Evolutionary conservation across 2,888 invertebrate species (phyloP).

Genomic region (Tolmerus cingulatus): DNA sequence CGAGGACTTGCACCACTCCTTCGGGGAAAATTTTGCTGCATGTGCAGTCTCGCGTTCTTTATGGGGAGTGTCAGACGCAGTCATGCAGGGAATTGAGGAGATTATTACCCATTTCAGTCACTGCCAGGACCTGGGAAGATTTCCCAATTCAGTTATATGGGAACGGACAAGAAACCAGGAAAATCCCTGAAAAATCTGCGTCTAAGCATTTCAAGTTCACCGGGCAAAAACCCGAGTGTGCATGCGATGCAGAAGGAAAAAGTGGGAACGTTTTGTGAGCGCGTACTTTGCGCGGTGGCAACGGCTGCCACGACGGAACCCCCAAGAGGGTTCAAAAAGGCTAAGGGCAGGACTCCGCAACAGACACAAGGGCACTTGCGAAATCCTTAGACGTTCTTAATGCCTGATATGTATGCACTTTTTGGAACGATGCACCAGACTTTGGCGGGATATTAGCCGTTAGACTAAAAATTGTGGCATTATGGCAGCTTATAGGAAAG

Average conservation of each 20-base stretch:
- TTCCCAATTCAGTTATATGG: not conserved
- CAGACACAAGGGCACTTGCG: not conserved
- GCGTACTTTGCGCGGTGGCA: not conserved
- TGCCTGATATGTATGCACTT: constrained; percentile 31
- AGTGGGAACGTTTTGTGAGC: not conserved
- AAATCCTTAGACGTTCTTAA: constrained; percentile 24
- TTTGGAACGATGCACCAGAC: constrained; percentile 26
- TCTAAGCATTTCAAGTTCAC: constrained; percentile 8
- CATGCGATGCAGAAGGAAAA: not conserved
- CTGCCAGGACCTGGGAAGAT: not conserved
- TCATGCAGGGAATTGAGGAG: constrained; percentile 3
- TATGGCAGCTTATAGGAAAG: not conserved
- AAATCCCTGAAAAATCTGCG: not conserved
- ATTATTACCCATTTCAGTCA: not conserved
- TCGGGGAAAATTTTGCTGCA: not conserved
- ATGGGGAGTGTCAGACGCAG: not conserved
- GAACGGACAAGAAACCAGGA: not conserved
- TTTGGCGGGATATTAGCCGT: not conserved
- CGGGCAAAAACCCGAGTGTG: not conserved
- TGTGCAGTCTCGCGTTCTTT: not conserved
- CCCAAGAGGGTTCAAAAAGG: not conserved
- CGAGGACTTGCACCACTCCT: not conserved
- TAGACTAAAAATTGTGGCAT: not conserved
- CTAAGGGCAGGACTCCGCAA: not conserved
- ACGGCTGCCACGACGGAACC: not conserved